Evolutionary conservation across 2,113 vertebrate genomes (phyloP).

Genomic region (Notiomystis cincta): DNA sequence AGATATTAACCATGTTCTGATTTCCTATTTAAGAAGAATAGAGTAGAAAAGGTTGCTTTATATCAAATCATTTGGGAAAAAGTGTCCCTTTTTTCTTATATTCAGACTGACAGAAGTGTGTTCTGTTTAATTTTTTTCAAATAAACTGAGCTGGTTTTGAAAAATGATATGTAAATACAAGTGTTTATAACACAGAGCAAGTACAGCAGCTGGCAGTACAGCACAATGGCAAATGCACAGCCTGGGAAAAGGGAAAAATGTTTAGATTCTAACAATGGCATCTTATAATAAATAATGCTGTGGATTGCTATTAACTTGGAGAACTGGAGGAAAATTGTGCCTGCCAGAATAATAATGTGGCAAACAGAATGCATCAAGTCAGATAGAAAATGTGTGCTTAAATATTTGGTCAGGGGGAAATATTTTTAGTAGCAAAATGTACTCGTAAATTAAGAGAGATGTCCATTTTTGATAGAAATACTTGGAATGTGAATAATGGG

Average conservation of each 20-base stretch:
- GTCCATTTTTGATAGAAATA: neutral
- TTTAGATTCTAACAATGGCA: neutral
- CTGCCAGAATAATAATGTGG: neutral
- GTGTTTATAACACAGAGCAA: neutral
- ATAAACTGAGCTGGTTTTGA: neutral
- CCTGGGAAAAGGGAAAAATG: neutral
- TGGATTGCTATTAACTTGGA: neutral
- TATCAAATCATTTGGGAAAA: neutral
- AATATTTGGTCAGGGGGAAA: slow-evolving; percentile 17
- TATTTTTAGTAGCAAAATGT: slow-evolving; percentile 16
- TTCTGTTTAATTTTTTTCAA: neutral
- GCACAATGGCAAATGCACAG: neutral
- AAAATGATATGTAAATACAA: neutral
- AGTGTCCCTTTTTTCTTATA: neutral
- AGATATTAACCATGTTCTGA: neutral
- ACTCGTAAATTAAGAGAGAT: neutral
- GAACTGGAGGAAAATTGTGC: neutral
- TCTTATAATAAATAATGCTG: slow-evolving; percentile 4
- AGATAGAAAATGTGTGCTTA: slow-evolving; percentile 12
- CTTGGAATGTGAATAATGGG: neutral
- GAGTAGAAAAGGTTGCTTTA: neutral
- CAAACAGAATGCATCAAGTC: neutral
- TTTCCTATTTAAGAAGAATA: neutral
- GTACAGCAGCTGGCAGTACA: neutral
- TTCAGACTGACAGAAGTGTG: neutral